These are phyloP conservation scores for Mesembrinibis cayennensis DNA, from an alignment of 2,113 vertebrate genomes.

Conservation along the genomic window DNA sequence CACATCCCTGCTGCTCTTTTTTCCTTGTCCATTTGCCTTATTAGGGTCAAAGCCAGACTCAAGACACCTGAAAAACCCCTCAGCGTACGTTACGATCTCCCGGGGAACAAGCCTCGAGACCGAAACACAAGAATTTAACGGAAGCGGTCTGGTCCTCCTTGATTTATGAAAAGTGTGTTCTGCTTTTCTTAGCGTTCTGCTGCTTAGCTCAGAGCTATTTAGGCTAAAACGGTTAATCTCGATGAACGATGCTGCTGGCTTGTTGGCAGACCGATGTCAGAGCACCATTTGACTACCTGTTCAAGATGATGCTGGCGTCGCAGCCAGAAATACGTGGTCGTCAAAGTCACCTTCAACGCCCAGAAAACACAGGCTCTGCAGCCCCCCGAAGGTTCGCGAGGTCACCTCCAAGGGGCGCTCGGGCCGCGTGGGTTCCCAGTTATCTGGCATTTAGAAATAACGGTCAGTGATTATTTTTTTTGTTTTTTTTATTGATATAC, in stretches of 20 bases:
- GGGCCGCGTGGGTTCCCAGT: fast-evolving
- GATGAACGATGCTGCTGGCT: not conserved
- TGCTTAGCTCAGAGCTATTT: not conserved
- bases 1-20: conserved; percentile 34
- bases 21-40: not conserved
- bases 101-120: not conserved
- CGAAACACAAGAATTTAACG: fast-evolving
- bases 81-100: not conserved
- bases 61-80: not conserved
- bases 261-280: not conserved
- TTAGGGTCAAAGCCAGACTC: conserved; percentile 29
- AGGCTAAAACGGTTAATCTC: not conserved
- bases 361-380: not conserved
- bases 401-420: not conserved
- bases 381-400: fast-evolving
- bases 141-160: not conserved
- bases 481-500: fast-evolving
- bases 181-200: not conserved
- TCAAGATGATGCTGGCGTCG: not conserved
- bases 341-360: not conserved
- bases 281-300: not conserved
- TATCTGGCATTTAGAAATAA: not conserved
- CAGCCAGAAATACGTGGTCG: not conserved
- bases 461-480: fast-evolving
- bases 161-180: fast-evolving